phyloP scores from a whole-genome alignment of 2,113 vertebrate species.

The Otis tarda region DNA sequence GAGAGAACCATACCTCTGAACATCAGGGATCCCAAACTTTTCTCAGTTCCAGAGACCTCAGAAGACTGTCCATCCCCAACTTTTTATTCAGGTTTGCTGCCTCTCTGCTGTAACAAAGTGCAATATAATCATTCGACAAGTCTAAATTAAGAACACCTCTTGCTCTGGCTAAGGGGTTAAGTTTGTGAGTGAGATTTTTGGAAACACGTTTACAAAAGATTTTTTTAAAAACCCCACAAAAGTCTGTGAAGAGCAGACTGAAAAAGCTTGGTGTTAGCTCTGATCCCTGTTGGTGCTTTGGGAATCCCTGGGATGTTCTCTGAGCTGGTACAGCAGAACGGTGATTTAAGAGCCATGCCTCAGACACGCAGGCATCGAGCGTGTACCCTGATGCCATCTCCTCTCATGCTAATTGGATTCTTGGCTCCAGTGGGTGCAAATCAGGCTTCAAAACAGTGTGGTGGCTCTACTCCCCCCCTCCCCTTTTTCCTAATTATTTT shows the following conservation, averaged over 20 bases:
- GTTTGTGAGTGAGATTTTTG: neutral
- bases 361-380: fast-evolving
- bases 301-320: neutral
- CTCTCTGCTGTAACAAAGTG: neutral
- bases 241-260: neutral
- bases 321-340: neutral
- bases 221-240: neutral
- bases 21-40: neutral
- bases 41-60: neutral
- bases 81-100: neutral
- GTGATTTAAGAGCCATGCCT: fast-evolving
- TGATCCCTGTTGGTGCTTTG: neutral
- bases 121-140: neutral
- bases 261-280: neutral
- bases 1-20: neutral
- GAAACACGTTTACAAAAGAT: neutral
- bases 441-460: neutral
- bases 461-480: neutral
- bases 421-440: neutral
- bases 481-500: neutral
- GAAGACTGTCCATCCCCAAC: neutral
- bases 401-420: neutral
- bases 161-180: neutral
- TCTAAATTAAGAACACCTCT: neutral
- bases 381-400: fast-evolving